Evolutionary conservation across 2,888 invertebrate genomes (phyloP), one percentile per base, ranked within the genome.

Genomic region (Pachydiplax longipennis): DNA sequence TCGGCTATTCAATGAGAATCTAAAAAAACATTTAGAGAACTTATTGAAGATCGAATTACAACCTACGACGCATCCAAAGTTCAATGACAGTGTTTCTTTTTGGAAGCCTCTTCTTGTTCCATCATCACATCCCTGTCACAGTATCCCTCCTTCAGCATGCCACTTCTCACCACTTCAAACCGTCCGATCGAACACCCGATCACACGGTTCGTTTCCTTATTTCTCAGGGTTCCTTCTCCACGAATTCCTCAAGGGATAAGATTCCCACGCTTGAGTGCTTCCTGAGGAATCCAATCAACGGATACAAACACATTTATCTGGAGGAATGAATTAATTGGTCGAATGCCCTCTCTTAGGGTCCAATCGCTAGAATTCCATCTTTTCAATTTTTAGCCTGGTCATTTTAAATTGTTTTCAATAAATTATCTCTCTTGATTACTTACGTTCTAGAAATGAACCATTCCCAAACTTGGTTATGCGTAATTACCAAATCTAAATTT

Each of bases 141-240:
- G 61, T 37, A 15, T 22, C 53, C 40, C 40, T 0, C 82, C 15
- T 25, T 37, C 37, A 5, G 37, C 37, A 37, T 37, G 3, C 37
- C 37, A 37, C 37, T 37, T 37, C 37, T 37, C 37, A 37, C n/a
- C 37, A 37, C 87, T 37, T 37, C n/a, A 13, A 40, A 13, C 35
- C 61, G 37, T 31, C 73, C 61, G 18, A 87, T 37, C 65, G 37
- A 61, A 61, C 61, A 87, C 87, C 61, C 87, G 25, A 87, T 87
- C 61, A 87, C 37, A 87, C n/a, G 87, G 87, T 87, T 87, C 87
- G 87, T 87, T 87, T 87, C 61, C 40, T 61, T 87, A 37, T 37
- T 87, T 40, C 65, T 61, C 35, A 83, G 53, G 22, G 13, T 31
- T 31, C 44, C 48, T 53, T 31, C 22, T 37, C 35, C 61, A 15